These are phyloP conservation scores for Chelonoidis abingdonii DNA, from an alignment of 2,113 vertebrate genomes.

Conservation along the genomic window DNA sequence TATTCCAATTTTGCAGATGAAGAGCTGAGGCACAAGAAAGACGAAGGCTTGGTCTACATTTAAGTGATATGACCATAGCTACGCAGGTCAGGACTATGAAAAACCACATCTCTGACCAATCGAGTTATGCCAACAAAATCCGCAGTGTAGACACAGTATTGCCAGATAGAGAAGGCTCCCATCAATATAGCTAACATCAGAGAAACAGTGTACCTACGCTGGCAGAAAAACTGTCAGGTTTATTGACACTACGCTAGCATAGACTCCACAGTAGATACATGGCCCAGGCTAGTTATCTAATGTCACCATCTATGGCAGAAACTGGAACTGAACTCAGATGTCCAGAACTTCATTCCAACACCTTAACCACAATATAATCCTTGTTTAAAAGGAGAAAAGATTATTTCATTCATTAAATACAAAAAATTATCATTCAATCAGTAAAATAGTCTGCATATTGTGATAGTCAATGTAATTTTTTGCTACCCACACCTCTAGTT, in stretches of 20 bases:
- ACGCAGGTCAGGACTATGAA: not conserved
- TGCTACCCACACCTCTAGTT: not conserved
- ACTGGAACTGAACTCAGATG: fast-evolving
- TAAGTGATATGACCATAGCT: not conserved
- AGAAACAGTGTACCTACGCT: not conserved
- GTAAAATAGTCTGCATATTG: not conserved
- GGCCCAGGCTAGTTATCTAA: fast-evolving
- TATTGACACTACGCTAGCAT: not conserved
- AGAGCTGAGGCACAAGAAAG: fast-evolving
- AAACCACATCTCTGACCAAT: not conserved
- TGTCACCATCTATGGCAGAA: not conserved
- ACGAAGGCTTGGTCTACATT: not conserved
- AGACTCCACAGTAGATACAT: not conserved
- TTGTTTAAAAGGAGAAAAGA: not conserved
- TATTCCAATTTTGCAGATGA: fast-evolving
- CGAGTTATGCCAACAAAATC: not conserved
- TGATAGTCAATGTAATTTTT: not conserved
- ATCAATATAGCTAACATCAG: not conserved
- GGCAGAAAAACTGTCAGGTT: not conserved
- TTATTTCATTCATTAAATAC: not conserved
- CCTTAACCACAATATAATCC: not conserved
- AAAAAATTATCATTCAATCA: not conserved
- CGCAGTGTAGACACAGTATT: not conserved
- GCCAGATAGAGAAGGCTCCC: not conserved
- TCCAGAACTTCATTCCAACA: not conserved